Percentiles rank a stretch among this genome's conserved stretches.
Conservation (phyloP, 2,113 vertebrate genomes). For the Etheostoma cragini region DNA sequence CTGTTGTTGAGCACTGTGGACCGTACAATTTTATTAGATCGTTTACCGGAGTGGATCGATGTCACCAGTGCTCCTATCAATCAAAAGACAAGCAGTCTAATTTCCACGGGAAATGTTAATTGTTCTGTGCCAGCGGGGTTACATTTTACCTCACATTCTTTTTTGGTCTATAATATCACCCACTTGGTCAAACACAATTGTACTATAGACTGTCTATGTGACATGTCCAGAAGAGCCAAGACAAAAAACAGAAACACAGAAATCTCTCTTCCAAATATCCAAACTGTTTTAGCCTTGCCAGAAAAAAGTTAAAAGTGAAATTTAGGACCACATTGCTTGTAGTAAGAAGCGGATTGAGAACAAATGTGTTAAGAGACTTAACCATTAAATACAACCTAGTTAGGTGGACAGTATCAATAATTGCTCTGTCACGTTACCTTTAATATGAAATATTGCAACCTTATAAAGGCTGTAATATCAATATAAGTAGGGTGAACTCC, state of each 20-base stretch:
- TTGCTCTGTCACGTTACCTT: not conserved
- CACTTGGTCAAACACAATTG: not conserved
- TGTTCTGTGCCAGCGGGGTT: not conserved
- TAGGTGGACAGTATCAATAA: not conserved
- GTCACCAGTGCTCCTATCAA: not conserved
- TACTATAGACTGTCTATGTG: not conserved
- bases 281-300: not conserved
- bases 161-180: not conserved
- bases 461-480: not conserved
- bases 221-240: too few species aligned
- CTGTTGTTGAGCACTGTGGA: not conserved
- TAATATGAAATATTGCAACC: constrained; percentile 9
- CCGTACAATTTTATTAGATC: constrained; percentile 20
- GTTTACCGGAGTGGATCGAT: not conserved
- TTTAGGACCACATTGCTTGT: not conserved
- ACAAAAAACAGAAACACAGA: too few species aligned
- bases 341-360: too few species aligned
- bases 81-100: constrained; percentile 3
- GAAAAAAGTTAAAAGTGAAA: not conserved
- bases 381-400: not conserved
- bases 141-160: constrained; percentile 3
- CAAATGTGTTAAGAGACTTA: not conserved
- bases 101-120: constrained; percentile 29
- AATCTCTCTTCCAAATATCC: too few species aligned
- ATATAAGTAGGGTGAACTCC: not conserved